Base-by-base conservation (phyloP, 1,140 invertebrate species). In the Drosophila repletoides region DNA sequence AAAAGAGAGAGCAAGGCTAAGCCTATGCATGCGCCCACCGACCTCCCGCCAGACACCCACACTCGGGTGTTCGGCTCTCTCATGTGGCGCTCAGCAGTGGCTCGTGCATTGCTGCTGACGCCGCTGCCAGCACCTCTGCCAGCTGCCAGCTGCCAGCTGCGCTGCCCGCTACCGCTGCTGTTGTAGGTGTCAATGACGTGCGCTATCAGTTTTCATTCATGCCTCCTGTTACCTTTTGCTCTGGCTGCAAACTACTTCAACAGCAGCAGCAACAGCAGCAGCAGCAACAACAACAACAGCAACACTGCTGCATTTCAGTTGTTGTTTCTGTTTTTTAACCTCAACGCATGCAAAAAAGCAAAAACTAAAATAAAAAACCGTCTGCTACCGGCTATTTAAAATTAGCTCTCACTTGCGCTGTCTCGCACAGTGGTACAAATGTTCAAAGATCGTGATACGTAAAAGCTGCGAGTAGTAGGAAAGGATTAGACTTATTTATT, bases 171-270 rank as follows among this genome's bases (percentile, higher is more conserved):
- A 48, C 55, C 22, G 29, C 45, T 36, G 51, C 29, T 38, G 26
- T 21, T 67, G 59, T 63, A 84, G 80, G 79, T 84, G 79, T 84
- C 80, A 84, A 84, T 84, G 80, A 84, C 80, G 80, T 84, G 80
- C 72, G 80, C 80, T 84, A 80, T 80, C 80, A 79, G 80, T 76
- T 84, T 84, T 77, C 80, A 84, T 86, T 86, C 80, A 86, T 75
- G 40, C 45, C 58, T n/a, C n/a, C n/a, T 46, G n/a, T 60, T 68
- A 51, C 63, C 65, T 56, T 59, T 58, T 21, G 46, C 64, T 52
- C 19, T 38, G 26, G 28, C 64, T 51, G 45, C 29, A 51, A 56
- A 56, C 48, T 43, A 63, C 59, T 63, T 52, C 38, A 36, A 22
- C 29, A 64, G 48, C 51, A 58, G 22, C 38, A 46, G 26, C 24